Evolutionary conservation across 2,113 vertebrate genomes (phyloP).

Genomic region (Corythaixoides concolor): DNA sequence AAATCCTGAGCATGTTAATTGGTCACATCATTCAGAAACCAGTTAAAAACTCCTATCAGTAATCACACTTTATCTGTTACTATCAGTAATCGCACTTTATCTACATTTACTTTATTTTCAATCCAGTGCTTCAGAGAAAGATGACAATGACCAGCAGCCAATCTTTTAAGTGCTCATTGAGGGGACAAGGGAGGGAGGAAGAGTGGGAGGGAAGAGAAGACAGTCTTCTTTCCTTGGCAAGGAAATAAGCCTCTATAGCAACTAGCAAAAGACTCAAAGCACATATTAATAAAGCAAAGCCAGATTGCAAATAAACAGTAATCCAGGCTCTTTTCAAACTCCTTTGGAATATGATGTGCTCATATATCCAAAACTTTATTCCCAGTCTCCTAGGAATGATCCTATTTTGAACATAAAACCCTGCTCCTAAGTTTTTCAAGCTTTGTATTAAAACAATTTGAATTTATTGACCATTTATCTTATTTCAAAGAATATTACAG

Average conservation of each 20-base stretch:
- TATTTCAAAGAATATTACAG: neutral
- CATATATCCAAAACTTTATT: neutral
- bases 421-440: neutral
- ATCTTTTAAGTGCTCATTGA: neutral
- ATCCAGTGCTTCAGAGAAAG: neutral
- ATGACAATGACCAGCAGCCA: neutral
- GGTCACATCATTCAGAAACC: neutral
- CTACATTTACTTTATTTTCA: neutral
- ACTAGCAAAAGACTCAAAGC: neutral
- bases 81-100: neutral
- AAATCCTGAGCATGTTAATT: neutral
- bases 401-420: neutral
- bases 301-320: neutral
- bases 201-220: neutral
- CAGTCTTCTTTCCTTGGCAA: neutral
- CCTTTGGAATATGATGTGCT: neutral
- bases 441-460: neutral
- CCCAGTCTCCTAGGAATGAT: neutral
- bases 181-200: neutral
- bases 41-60: neutral
- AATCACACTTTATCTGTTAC: neutral
- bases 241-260: neutral
- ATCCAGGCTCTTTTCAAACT: neutral
- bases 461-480: neutral
- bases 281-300: neutral